Base-by-base conservation (phyloP, 1,140 invertebrate genomes). In the Himalopsyche phryganea region DNA sequence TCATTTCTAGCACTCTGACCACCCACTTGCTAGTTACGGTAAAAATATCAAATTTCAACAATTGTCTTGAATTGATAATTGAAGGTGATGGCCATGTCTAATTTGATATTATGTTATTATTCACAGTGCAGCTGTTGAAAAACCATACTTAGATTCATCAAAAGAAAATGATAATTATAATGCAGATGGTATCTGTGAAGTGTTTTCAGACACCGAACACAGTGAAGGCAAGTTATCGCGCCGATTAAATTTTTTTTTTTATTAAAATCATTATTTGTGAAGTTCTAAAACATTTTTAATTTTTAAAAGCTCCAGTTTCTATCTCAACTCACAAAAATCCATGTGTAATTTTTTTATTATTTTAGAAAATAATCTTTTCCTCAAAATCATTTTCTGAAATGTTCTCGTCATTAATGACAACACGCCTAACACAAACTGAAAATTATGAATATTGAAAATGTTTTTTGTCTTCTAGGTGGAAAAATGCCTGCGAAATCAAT, bases 171-270 rank as follows among this genome's bases (percentile, higher is more conserved):
- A 55, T 23, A 55, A 47, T 14, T 48, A 32, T 23, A 41, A 55
- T 38, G 45, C 42, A 28, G 38, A 48, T 40, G 52, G 44, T 33
- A 32, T 47, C 6, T 47, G 42, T 38, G 52, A 55, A 55, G 38
- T 53, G 40, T 45, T 53, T 15, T 28, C 42, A 17, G 51, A 53
- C 10, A 28, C 42, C n/a, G 42, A 35, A 23, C 35, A 53, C n/a
- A 53, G 44, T 41, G 20, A 32, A 6, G 51, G 51, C 45, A 33
- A 19, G 9, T n/a, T 1, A 19, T 20, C 6, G 4, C 19, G 11
- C n/a, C 14, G 13, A 23, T 49, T 2, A 6, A 13, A 35, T 33
- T 19, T 46, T 18, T 7, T 35, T 32, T 33, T 33, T 35, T 33
- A 14, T 35, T 7, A 35, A 19, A 14, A 20, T 9, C 19, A 1